Evolutionary conservation across 2,797 vertebrate genomes (phyloP).

Genomic region (Falco rusticolus): DNA sequence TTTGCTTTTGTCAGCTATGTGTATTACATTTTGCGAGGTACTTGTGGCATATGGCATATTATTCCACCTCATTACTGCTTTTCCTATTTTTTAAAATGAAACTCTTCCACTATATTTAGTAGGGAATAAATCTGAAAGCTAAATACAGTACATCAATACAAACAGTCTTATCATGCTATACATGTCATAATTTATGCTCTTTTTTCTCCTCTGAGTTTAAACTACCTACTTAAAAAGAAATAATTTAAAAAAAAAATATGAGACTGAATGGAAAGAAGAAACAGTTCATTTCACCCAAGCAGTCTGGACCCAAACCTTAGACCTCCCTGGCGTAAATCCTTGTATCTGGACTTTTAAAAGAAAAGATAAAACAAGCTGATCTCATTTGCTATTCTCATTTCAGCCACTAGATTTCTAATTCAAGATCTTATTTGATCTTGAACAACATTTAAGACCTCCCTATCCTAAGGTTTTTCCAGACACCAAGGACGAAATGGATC

Average conservation of each 20-base stretch:
- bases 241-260: background rate
- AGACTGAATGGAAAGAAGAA: background rate
- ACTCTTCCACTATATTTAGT: background rate
- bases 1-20: background rate
- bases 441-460: background rate
- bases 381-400: background rate
- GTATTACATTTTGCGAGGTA: background rate
- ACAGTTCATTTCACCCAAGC: background rate
- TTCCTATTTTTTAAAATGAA: background rate
- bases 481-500: background rate
- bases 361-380: background rate
- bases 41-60: conserved; percentile 2
- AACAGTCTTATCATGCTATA: background rate
- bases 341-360: background rate
- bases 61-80: background rate
- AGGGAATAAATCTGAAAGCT: conserved; percentile 12
- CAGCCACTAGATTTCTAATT: background rate
- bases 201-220: background rate
- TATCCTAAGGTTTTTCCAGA: background rate
- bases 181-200: background rate
- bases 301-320: background rate
- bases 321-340: background rate
- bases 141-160: background rate
- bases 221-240: background rate
- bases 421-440: background rate